Base-by-base conservation (phyloP, 1,140 invertebrate genomes). In the Platyura marginata region DNA sequence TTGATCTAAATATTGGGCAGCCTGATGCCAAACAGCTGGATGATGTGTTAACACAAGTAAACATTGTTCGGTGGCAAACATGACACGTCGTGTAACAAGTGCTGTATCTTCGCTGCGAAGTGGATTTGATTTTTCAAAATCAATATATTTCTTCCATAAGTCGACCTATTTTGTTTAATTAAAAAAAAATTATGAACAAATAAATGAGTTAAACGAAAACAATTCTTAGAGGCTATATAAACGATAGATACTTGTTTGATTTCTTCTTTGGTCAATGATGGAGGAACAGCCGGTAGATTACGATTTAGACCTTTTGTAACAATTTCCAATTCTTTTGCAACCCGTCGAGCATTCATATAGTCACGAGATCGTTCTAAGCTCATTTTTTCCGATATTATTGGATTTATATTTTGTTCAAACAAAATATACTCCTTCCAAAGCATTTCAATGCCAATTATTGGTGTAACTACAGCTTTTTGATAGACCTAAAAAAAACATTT, bases 31-130 rank as follows among this genome's bases (percentile, higher is more conserved):
- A 37, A 98, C 86, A 50, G 98, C 94, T 0, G 93, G 89, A 68
- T 98, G 92, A 66, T 98, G 93, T 3, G 91, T 92, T 5, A 98
- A 63, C 59, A 94, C 97, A 11, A 98, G 63, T 20, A 99, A 65
- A 56, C 92, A 94, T 61, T 99, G 94, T 56, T 99, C 95, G 49
- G 96, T 95, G 0, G 94, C 94, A 69, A 98, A 99, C 76, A 98
- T 93, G 1, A 98, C 93, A 55, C 95, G 65, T 43, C 87, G 77
- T 0, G 92, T 93, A 2, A 98, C 79, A 1, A 94, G 56, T 0
- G 87, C 81, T 1, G 90, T 87, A 55, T 99, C 95, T 63, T 99
- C 95, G 0, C 87, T 92, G 38, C 91, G 70, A 10, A 98, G 64
- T 0, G 96, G 95, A 69, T 99, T 99, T 20, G 78, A 79, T 48